A percentile compares a stretch with the other conserved stretches of the same genome.
Conservation (phyloP, 2,888 invertebrate genomes). For the Hypercompe scribonia region DNA sequence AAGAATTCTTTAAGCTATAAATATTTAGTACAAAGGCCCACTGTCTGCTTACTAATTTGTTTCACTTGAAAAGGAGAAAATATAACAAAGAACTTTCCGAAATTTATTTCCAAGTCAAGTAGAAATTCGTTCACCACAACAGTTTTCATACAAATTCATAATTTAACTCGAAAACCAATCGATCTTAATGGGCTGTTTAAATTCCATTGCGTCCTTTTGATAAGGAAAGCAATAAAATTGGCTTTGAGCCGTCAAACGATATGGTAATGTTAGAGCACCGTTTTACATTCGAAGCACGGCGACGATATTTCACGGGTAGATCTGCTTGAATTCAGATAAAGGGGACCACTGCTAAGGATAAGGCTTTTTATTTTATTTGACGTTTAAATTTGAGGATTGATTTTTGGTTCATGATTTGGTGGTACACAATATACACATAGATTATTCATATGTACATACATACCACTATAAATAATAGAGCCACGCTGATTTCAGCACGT, state of each 20-base stretch:
- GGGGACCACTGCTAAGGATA: conserved; percentile 55
- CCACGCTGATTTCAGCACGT: too few relatives aligned
- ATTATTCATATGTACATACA: too few relatives aligned
- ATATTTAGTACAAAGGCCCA: conserved; percentile 1
- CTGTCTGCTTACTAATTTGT: conserved; percentile 4
- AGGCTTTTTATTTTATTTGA: conserved; percentile 34
- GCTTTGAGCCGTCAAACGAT: conserved; percentile 81
- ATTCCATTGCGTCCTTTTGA: conserved; percentile 73
- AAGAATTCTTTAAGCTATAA: background rate
- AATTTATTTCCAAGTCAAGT: conserved; percentile 6
- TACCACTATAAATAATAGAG: too few relatives aligned
- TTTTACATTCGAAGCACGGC: conserved; percentile 77
- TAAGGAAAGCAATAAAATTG: conserved; percentile 82
- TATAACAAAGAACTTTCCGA: background rate
- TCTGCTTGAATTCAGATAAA: conserved; percentile 81
- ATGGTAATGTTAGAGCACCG: conserved; percentile 79
- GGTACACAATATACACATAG: too few relatives aligned
- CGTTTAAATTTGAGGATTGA: background rate
- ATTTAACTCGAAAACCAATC: conserved; percentile 30
- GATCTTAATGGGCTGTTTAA: conserved; percentile 75
- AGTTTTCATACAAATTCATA: conserved; percentile 25
- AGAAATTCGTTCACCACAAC: conserved; percentile 13
- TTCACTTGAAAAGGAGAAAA: background rate
- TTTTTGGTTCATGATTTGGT: background rate
- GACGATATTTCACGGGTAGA: conserved; percentile 80